phyloP scores from a whole-genome alignment of 2,113 vertebrate species.

The Stigmatopora argus region DNA sequence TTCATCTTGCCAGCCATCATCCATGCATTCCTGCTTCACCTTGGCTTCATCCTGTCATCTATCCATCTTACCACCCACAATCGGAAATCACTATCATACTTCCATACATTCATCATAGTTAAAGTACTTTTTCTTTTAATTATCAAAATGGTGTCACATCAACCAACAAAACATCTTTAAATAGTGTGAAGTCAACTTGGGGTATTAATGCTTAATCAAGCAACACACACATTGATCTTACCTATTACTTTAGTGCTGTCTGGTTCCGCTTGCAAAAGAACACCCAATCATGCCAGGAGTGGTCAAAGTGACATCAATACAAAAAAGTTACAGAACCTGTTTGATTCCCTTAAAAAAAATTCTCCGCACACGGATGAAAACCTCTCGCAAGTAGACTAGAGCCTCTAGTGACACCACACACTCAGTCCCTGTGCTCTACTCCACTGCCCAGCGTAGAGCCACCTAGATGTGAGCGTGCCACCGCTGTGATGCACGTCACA shows the following conservation, averaged over 20 bases:
- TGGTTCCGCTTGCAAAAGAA: neutral
- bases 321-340: neutral
- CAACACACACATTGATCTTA: neutral
- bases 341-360: neutral
- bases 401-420: neutral
- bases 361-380: neutral
- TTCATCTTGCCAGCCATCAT: neutral
- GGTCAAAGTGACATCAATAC: neutral
- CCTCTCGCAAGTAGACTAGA: neutral
- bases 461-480: neutral
- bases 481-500: neutral
- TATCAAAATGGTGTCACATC: neutral
- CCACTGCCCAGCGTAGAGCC: neutral
- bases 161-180: neutral
- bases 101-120: neutral
- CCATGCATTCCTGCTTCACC: neutral
- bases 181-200: neutral
- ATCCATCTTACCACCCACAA: neutral
- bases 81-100: neutral
- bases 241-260: neutral
- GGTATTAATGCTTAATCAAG: neutral
- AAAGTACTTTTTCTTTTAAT: neutral
- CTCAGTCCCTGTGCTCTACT: neutral
- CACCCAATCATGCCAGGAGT: neutral
- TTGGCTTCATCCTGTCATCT: neutral